phyloP scores from a whole-genome alignment of 2,888 invertebrate species.

The Pyrrhia umbra region DNA sequence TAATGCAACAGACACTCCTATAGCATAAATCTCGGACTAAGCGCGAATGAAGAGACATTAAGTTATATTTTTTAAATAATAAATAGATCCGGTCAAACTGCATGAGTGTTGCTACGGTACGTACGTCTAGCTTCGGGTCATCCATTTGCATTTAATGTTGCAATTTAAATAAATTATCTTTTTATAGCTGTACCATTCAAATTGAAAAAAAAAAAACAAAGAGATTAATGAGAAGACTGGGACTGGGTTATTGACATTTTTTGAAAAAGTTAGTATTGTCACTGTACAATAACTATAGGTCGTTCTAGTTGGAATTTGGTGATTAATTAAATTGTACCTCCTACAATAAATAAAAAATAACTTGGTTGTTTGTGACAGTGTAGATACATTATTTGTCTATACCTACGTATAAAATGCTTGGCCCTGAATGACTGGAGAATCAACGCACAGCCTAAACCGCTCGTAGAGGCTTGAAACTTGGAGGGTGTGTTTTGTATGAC shows the following conservation, averaged over 20 bases:
- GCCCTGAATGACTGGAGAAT: too few species aligned
- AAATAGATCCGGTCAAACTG: constrained; percentile 31
- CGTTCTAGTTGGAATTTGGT: neutral
- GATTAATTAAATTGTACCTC: too few species aligned
- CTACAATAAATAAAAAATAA: too few species aligned
- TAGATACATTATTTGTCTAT: too few species aligned
- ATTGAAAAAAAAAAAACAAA: neutral
- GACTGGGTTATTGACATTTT: constrained; percentile 32
- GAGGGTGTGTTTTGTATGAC: too few species aligned
- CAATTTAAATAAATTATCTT: constrained; percentile 37
- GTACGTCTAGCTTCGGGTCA: constrained; percentile 9
- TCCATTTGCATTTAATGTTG: constrained; percentile 30
- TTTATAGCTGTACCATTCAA: constrained; percentile 1
- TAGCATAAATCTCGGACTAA: neutral
- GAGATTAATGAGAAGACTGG: neutral
- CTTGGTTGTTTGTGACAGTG: too few species aligned
- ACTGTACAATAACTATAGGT: neutral
- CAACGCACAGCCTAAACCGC: too few species aligned
- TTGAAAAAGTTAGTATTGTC: constrained; percentile 4
- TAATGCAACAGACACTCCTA: neutral
- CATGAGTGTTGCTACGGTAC: constrained; percentile 4
- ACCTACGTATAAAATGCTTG: too few species aligned
- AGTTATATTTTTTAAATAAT: neutral
- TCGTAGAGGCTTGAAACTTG: too few species aligned
- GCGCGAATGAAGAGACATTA: constrained; percentile 3